These are phyloP conservation scores for Phataginus tetradactyla DNA, from an alignment of 2,797 vertebrate genomes.

Conservation along the genomic window DNA sequence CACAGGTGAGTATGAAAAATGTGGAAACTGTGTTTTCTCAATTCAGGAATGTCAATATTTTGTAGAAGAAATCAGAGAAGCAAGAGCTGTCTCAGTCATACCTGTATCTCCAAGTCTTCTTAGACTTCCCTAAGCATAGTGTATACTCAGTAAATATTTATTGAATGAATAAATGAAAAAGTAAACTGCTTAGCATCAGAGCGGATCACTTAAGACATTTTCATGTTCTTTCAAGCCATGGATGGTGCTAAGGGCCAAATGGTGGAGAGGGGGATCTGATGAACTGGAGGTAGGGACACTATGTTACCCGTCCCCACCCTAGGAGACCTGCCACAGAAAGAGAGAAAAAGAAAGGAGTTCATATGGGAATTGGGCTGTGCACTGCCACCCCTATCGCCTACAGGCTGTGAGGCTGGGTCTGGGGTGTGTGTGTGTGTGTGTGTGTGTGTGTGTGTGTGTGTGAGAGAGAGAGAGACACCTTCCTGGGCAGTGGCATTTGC, in stretches of 20 bases:
- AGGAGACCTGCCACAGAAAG: not conserved
- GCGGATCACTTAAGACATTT: not conserved
- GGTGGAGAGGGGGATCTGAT: not conserved
- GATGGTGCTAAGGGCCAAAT: no score
- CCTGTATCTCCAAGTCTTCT: not conserved
- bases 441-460: not conserved
- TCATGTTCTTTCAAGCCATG: not conserved
- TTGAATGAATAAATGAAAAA: conserved; percentile 52
- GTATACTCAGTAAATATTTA: conserved; percentile 46
- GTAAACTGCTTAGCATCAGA: not conserved
- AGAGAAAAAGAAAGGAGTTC: not conserved
- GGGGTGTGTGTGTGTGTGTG: not conserved
- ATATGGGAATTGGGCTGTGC: not conserved
- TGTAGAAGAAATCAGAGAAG: not conserved
- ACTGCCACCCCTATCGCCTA: not conserved
- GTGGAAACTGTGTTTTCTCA: not conserved
- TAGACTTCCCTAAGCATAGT: not conserved
- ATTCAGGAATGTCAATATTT: not conserved
- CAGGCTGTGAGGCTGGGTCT: not conserved
- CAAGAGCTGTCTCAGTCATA: not conserved
- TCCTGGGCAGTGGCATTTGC: not conserved
- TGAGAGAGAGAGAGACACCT: not conserved
- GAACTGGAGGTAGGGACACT: not conserved
- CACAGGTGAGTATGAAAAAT: not conserved
- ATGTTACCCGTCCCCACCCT: not conserved